A percentile compares a stretch with the other conserved stretches of the same genome.
Conservation (phyloP, 1,140 invertebrate species). For the Phymastichus coffea region DNA sequence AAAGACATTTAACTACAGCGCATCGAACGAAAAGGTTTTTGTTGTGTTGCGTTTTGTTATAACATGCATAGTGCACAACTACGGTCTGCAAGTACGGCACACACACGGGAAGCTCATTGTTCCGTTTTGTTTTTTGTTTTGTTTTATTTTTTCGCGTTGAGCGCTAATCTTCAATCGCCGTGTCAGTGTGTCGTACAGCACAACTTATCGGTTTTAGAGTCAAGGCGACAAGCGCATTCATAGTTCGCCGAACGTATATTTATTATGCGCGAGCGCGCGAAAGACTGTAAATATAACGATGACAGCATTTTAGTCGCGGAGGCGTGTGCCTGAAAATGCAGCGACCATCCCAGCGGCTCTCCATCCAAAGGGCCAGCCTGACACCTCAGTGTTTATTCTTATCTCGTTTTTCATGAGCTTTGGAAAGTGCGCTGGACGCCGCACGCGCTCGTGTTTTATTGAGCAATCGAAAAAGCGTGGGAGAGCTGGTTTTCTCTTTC, state of each 20-base stretch:
- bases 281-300: slow-evolving; percentile 44
- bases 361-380: neutral
- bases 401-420: slow-evolving; percentile 21
- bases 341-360: slow-evolving; percentile 9
- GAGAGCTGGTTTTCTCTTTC: slow-evolving; percentile 43
- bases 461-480: slow-evolving; percentile 47
- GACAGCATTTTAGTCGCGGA: slow-evolving; percentile 47
- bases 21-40: too few relatives aligned
- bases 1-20: too few relatives aligned
- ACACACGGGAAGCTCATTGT: too few relatives aligned
- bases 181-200: too few relatives aligned
- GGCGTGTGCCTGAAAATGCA: slow-evolving; percentile 21
- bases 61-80: too few relatives aligned
- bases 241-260: too few relatives aligned
- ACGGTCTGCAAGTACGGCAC: too few relatives aligned
- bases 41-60: too few relatives aligned
- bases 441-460: slow-evolving; percentile 26
- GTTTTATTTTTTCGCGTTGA: neutral
- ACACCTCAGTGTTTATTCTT: slow-evolving; percentile 1
- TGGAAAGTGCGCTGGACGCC: slow-evolving; percentile 23
- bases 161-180: too few relatives aligned
- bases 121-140: neutral
- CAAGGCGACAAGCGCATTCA: too few relatives aligned
- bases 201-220: slow-evolving; percentile 4
- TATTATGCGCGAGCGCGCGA: too few relatives aligned